Base-by-base conservation (phyloP, 2,113 vertebrate species). In the Notechis scutatus region DNA sequence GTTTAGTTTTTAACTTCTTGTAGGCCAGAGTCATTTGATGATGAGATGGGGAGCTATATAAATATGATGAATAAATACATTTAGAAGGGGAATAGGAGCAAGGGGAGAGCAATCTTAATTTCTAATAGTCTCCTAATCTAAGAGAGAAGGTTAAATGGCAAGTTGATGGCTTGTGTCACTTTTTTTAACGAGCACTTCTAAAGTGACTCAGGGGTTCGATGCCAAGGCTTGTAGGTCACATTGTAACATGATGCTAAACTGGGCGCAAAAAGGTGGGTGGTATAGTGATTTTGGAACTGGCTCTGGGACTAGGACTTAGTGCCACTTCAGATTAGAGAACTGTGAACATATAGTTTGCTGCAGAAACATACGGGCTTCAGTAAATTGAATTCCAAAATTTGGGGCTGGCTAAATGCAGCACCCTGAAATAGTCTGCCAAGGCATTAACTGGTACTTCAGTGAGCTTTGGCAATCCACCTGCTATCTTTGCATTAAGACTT, bases 161-260 rank as follows among this genome's bases (percentile, higher is more conserved):
- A 12, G 20, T 47, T 29, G n/a, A 21, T 34, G 18, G 54, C 47
- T 47, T 56, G 7, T 90, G 54, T 24, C 45, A 11, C 29, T 56
- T 59, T 85, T 85, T 61, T 39, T 39, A 90, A 85, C 11, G 5
- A 90, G 39, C 23, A 0, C 87, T 89, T 50, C 3, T 85, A 56
- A 39, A 74, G 29, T 29, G 88, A 26, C 39, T 2, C 11, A 56
- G 6, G 54, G 29, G 4, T 45, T 59, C 6, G 26, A 29, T 85
- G 88, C 54, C n/a, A 61, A 57, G 54, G 42, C 42, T 74, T 92
- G 64, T 89, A 92, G 64, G 92, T 92, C 92, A 92, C 69, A 26
- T 85, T 93, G 92, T 85, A 86, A 93, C 12, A 39, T 18, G 74
- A 93, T n/a, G 12, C 92, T 86, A 4, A 55, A 81, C 45, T 15